These are phyloP conservation scores for Timema podura DNA, from an alignment of 2,888 invertebrate species.

Conservation along the genomic window DNA sequence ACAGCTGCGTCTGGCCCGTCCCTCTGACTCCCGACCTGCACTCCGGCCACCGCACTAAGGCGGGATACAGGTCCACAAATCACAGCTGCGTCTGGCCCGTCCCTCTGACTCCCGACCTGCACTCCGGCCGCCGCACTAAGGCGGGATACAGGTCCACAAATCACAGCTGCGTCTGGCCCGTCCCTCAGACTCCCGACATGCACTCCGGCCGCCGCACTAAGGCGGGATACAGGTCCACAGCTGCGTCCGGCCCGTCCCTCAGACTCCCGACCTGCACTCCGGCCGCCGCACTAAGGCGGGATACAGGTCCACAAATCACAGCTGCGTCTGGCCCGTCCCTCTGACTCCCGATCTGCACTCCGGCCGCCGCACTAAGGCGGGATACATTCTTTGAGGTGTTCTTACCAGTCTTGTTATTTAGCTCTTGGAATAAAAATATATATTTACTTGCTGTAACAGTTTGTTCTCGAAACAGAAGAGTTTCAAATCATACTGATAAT, in stretches of 20 bases:
- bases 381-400: too few relatives aligned
- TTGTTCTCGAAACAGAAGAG: too few relatives aligned
- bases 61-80: slow-evolving; percentile 25
- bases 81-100: slow-evolving; percentile 15
- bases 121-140: slow-evolving; percentile 17
- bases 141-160: slow-evolving; percentile 25
- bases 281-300: slow-evolving; percentile 21
- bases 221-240: slow-evolving; percentile 21
- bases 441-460: too few relatives aligned
- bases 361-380: slow-evolving; percentile 21
- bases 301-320: slow-evolving; percentile 25
- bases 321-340: slow-evolving; percentile 10
- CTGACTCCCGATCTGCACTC: not conserved
- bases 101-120: not conserved
- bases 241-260: slow-evolving; percentile 5
- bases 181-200: not conserved
- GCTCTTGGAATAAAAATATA: too few relatives aligned
- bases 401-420: too few relatives aligned
- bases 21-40: not conserved
- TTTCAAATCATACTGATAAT: too few relatives aligned
- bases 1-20: slow-evolving; percentile 13
- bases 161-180: slow-evolving; percentile 17
- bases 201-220: slow-evolving; percentile 17
- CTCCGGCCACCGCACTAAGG: slow-evolving; percentile 18
- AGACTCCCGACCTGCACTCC: not conserved